phyloP scores from a whole-genome alignment of 2,797 vertebrate genomes.

The Cirrhinus molitorella region DNA sequence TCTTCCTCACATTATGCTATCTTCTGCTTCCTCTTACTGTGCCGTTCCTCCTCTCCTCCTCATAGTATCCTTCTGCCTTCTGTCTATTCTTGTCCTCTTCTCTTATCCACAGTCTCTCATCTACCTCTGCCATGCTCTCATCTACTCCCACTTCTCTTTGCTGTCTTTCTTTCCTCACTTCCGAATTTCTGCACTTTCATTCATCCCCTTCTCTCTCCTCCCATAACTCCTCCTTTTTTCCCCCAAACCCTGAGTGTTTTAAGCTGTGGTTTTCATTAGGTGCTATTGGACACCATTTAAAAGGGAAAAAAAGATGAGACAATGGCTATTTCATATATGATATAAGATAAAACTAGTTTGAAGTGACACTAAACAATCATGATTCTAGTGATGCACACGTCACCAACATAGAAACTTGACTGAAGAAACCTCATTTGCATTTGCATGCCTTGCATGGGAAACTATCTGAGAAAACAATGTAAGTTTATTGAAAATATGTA shows the following conservation, averaged over 20 bases:
- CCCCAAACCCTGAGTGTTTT: slow-evolving; percentile 56
- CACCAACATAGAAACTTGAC: slow-evolving; percentile 75
- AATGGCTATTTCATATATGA: slow-evolving; percentile 58
- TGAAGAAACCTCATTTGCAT: slow-evolving; percentile 79
- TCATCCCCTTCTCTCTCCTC: slow-evolving; percentile 67
- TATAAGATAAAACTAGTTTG: slow-evolving; percentile 33
- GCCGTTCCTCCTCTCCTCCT: background rate
- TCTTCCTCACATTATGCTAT: background rate
- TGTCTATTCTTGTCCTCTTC: slow-evolving; percentile 48
- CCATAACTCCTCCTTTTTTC: slow-evolving; percentile 78
- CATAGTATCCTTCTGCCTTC: background rate
- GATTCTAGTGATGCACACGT: slow-evolving; percentile 76
- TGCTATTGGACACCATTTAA: slow-evolving; percentile 57
- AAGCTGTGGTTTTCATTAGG: slow-evolving; percentile 63
- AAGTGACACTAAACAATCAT: slow-evolving; percentile 69
- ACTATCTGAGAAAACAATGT: slow-evolving; percentile 82
- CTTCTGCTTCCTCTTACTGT: background rate
- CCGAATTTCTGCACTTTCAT: slow-evolving; percentile 51
- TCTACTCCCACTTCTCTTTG: background rate
- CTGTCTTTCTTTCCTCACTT: slow-evolving; percentile 51
- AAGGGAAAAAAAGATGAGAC: slow-evolving; percentile 48
- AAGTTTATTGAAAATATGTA: slow-evolving; percentile 85
- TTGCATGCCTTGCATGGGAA: slow-evolving; percentile 98
- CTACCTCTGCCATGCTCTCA: background rate
- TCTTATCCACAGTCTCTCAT: background rate